Evolutionary conservation across 2,888 invertebrate species (phyloP), one percentile per base, ranked within the genome.

Genomic region (Erebia epiphron): DNA sequence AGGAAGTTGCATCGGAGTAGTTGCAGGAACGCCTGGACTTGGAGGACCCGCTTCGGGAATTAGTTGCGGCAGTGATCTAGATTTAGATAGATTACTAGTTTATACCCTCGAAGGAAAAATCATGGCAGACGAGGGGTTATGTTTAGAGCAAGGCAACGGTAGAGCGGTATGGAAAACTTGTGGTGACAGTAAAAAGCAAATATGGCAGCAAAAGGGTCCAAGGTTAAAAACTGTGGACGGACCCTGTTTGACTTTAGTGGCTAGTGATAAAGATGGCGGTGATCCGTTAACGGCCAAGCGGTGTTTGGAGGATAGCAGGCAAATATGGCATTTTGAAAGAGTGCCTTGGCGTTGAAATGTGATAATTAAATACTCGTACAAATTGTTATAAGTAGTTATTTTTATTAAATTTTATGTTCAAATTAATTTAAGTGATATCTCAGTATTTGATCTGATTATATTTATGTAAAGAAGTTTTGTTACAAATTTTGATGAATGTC

Each of bases 81-180:
- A 94, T 79, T 91, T 95, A 68, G 94, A 96, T 67, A 96, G 97
- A 83, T 94, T 97, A 90, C 94, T 97, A 77, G 95, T 97, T 3
- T 95, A 96, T 87, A 95, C 95, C 0, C 91, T 93, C 49, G 95
- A 95, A 49, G 96, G 96, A 0, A 94, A 94, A 73, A 90, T 98
- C 66, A 98, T 98, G 97, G 97, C 96, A 0, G 98, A 98, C 81
- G 98, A 98, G 84, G 97, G 97, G 9, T 93, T 98, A 7, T 98
- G 98, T 79, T 89, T 98, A 70, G 97, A 98, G 81, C 94, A 94
- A 78, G 93, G 93, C 0, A 95, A 94, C 78, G 94, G 94, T 1
- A 90, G 94, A 68, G 96, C 96, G 0, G 93, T 96, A 71, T 95
- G 97, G 84, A 95, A 96, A 88, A 95, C 96, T 21, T 97, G 97